These are phyloP conservation scores for Spodoptera littoralis DNA, from an alignment of 2,888 invertebrate species.

Conservation along the genomic window DNA sequence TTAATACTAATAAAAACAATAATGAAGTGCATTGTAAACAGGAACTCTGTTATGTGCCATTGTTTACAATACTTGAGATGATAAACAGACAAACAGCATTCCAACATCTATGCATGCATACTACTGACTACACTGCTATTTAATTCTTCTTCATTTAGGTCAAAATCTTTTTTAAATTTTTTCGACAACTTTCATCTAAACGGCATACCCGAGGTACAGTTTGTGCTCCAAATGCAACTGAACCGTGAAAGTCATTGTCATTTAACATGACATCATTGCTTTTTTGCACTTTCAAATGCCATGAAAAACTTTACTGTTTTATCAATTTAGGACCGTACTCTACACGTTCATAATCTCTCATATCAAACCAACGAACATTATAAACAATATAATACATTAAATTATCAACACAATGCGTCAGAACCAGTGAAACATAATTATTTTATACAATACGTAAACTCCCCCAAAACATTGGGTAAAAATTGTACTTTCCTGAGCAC, in stretches of 20 bases:
- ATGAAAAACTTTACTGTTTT: conserved; percentile 45
- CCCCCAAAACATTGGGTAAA: conserved; percentile 62
- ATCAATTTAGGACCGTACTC: conserved; percentile 21
- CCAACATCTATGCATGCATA: conserved; percentile 15
- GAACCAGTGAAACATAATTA: conserved; percentile 61
- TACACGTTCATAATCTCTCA: conserved; percentile 29
- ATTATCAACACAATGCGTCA: conserved; percentile 63
- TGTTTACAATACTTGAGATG: conserved; percentile 58
- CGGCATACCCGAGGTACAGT: conserved; percentile 80
- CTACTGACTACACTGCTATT: conserved; percentile 31
- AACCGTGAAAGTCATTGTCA: conserved; percentile 89
- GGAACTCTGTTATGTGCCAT: conserved; percentile 32
- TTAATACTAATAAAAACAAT: conserved; percentile 9
- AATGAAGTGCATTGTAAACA: conserved; percentile 33
- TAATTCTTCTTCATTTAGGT: conserved; percentile 64
- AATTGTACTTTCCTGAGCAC: conserved; percentile 44
- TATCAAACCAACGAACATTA: conserved; percentile 33
- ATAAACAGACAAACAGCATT: conserved; percentile 62
- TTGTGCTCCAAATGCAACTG: conserved; percentile 85
- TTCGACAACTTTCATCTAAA: conserved; percentile 84
- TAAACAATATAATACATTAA: conserved; percentile 55
- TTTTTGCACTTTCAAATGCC: conserved; percentile 83
- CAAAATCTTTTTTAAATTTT: conserved; percentile 73
- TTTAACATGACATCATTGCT: conserved; percentile 84
- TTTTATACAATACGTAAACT: conserved; percentile 58